These are phyloP conservation scores for Tragelaphus eurycerus DNA, from an alignment of 2,797 vertebrate species.

Conservation along the genomic window DNA sequence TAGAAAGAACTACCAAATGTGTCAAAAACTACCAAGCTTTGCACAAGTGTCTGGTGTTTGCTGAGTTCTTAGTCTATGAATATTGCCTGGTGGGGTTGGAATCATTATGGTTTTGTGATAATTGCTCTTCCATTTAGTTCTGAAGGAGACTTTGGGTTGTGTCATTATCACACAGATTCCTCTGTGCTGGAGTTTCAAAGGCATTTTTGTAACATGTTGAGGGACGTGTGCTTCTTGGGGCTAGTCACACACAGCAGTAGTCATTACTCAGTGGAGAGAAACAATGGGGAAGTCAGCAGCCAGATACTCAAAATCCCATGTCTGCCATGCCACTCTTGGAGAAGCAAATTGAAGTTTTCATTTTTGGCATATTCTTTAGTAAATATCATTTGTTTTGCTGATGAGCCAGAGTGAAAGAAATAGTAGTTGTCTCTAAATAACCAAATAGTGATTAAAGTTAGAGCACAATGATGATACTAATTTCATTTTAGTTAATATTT, in stretches of 20 bases:
- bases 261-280: background rate
- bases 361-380: constrained; percentile 36
- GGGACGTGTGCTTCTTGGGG: background rate
- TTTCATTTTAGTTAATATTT: background rate
- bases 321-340: background rate
- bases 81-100: accelerated
- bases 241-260: background rate
- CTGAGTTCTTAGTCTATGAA: background rate
- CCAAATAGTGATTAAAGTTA: constrained; percentile 30
- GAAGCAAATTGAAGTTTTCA: constrained; percentile 34
- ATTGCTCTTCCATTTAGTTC: background rate
- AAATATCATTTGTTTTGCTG: constrained; percentile 51
- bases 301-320: background rate
- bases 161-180: background rate
- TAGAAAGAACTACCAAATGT: background rate
- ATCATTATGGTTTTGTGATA: background rate
- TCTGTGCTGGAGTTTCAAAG: background rate
- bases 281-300: background rate
- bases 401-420: constrained; percentile 39
- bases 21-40: background rate
- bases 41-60: background rate
- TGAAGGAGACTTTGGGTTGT: background rate
- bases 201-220: background rate
- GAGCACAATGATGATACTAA: background rate
- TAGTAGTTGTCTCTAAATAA: background rate